phyloP scores from a whole-genome alignment of 2,888 invertebrate genomes.

The Drosophila putrida region DNA sequence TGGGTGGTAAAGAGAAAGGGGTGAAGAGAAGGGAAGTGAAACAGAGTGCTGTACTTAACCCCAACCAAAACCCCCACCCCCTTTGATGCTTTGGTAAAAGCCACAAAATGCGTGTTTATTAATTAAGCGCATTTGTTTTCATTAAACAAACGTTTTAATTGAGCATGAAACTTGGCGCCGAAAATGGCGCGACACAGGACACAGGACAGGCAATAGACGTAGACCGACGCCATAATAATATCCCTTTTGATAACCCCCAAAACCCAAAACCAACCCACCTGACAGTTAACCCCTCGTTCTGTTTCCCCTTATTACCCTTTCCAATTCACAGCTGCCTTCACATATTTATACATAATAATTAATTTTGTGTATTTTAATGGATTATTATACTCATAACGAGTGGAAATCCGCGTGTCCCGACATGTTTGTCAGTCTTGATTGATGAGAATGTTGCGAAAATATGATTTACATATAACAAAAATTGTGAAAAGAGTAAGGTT shows the following conservation, averaged over 20 bases:
- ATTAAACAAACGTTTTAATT: constrained; percentile 85
- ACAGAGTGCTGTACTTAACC: constrained; percentile 24
- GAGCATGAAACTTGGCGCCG: constrained; percentile 83
- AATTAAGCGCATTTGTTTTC: constrained; percentile 86
- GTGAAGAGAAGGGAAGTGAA: neutral
- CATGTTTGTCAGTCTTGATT: constrained; percentile 51
- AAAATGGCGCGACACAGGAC: constrained; percentile 60
- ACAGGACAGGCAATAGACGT: constrained; percentile 72
- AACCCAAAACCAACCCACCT: constrained; percentile 39
- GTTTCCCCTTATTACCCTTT: neutral
- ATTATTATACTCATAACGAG: constrained; percentile 49
- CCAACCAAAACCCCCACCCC: constrained; percentile 10
- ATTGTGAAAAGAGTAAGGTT: neutral
- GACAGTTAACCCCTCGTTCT: constrained; percentile 30
- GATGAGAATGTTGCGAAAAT: constrained; percentile 35
- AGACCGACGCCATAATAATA: constrained; percentile 32
- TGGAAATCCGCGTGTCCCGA: constrained; percentile 44
- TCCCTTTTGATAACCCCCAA: constrained; percentile 30
- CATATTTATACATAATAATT: constrained; percentile 82
- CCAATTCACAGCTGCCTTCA: constrained; percentile 41
- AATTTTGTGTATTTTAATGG: constrained; percentile 82
- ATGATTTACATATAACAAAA: neutral
- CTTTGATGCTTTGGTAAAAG: constrained; percentile 57
- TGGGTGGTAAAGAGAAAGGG: neutral
- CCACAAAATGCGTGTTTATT: constrained; percentile 86